Conservation (phyloP, 2,888 invertebrate genomes). For the Dascillus cervinus region DNA sequence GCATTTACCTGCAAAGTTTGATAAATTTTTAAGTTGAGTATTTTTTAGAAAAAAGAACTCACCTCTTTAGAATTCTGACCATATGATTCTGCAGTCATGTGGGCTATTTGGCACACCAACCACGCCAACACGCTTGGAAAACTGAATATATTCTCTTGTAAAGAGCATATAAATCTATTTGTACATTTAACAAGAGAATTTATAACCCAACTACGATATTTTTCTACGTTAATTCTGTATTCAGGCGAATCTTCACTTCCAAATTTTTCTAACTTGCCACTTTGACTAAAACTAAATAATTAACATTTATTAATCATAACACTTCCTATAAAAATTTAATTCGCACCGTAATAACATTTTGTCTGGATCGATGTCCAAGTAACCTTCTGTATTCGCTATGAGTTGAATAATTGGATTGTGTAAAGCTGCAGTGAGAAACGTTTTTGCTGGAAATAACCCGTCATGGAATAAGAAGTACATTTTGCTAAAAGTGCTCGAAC, state of each 20-base stretch:
- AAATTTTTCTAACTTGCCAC: constrained; percentile 57
- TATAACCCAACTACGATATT: constrained; percentile 73
- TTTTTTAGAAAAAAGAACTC: constrained; percentile 6
- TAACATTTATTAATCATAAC: constrained; percentile 4
- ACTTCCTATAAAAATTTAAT: constrained; percentile 5
- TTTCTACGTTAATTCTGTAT: constrained; percentile 63
- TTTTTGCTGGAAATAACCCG: constrained; percentile 80
- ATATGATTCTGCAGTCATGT: constrained; percentile 54
- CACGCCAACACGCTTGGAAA: constrained; percentile 87
- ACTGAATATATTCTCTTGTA: constrained; percentile 77
- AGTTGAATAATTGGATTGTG: constrained; percentile 87
- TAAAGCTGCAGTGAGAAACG: constrained; percentile 87
- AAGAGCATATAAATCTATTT: constrained; percentile 71
- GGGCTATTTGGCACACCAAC: constrained; percentile 82
- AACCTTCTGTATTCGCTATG: constrained; percentile 84
- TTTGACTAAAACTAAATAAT: constrained; percentile 45
- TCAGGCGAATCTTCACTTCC: constrained; percentile 67
- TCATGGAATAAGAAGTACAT: constrained; percentile 86
- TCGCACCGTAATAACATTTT: constrained; percentile 65
- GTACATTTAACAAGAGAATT: constrained; percentile 72
- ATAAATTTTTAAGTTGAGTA: background rate
- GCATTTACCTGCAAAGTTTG: constrained; percentile 40
- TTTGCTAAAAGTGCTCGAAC: constrained; percentile 79
- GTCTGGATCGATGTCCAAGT: constrained; percentile 85
- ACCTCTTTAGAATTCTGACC: constrained; percentile 50